phyloP scores from a whole-genome alignment of 2,888 invertebrate species.

The Neoaliturus tenellus region DNA sequence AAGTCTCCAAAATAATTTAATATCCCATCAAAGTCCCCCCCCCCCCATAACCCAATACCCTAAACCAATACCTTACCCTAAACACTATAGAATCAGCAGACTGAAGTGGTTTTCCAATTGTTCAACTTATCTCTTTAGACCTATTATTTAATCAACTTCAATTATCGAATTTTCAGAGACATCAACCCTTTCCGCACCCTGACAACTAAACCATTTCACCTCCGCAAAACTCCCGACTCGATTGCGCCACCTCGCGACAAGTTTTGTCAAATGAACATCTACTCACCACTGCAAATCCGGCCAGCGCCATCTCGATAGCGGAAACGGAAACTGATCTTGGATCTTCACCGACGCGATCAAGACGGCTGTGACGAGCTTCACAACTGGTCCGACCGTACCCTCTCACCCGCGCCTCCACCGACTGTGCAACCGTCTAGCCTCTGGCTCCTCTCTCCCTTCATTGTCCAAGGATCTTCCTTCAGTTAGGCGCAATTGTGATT shows the following conservation, averaged over 20 bases:
- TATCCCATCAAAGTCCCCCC: too few species aligned
- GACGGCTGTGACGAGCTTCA: not conserved
- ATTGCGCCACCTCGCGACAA: too few species aligned
- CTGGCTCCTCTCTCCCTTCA: not conserved
- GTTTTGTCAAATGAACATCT: not conserved
- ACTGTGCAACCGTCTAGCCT: not conserved
- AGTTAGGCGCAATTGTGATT: not conserved
- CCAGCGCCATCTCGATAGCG: not conserved
- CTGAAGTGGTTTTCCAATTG: too few species aligned
- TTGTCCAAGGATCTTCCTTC: not conserved
- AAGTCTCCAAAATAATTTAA: too few species aligned
- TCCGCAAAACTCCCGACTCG: not conserved
- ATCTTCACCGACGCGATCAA: not conserved
- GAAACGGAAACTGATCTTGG: not conserved
- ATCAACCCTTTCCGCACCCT: too few species aligned
- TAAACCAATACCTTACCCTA: too few species aligned
- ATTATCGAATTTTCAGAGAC: too few species aligned
- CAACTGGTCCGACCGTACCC: not conserved
- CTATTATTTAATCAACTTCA: too few species aligned
- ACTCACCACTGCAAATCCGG: not conserved
- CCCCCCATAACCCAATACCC: too few species aligned
- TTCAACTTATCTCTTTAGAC: too few species aligned
- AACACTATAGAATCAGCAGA: too few species aligned
- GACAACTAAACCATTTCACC: too few species aligned
- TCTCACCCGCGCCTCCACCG: not conserved